Percentiles rank a stretch among this genome's conserved stretches.
phyloP scores from a whole-genome alignment of 2,113 vertebrate genomes.

The Vulpes vulpes region DNA sequence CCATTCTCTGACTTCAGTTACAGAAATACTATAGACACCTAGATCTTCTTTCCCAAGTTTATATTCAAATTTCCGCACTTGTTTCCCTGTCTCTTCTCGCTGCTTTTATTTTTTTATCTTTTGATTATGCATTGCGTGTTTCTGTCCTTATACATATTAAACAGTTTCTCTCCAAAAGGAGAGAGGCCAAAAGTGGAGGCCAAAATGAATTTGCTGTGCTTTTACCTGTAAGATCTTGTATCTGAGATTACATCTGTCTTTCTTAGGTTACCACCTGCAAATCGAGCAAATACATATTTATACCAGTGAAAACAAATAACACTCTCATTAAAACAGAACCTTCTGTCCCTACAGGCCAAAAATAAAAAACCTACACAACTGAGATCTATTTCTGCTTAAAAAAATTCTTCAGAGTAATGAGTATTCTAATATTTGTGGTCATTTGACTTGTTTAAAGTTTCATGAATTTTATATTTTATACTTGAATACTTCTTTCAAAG shows the following conservation, averaged over 20 bases:
- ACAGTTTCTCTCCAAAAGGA: background rate
- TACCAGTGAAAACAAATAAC: background rate
- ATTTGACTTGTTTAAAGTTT: background rate
- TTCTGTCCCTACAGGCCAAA: background rate
- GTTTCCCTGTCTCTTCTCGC: background rate
- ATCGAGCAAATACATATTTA: background rate
- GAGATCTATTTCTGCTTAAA: background rate
- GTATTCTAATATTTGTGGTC: background rate
- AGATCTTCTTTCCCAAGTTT: background rate
- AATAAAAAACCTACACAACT: background rate
- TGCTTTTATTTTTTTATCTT: slow-evolving; percentile 14
- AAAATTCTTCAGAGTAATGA: background rate
- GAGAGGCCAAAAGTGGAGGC: background rate
- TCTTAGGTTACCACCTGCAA: background rate
- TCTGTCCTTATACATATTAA: background rate
- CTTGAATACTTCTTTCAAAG: background rate
- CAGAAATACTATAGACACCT: background rate
- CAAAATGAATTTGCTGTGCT: background rate
- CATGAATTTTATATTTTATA: slow-evolving; percentile 36
- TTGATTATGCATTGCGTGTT: background rate
- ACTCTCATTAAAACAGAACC: slow-evolving; percentile 16
- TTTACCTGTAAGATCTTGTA: background rate
- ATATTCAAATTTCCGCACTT: background rate
- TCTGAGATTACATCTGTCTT: background rate
- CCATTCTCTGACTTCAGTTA: background rate